Evolutionary conservation across 1,140 invertebrate genomes (phyloP).

Genomic region (Calliopsis andreniformis): DNA sequence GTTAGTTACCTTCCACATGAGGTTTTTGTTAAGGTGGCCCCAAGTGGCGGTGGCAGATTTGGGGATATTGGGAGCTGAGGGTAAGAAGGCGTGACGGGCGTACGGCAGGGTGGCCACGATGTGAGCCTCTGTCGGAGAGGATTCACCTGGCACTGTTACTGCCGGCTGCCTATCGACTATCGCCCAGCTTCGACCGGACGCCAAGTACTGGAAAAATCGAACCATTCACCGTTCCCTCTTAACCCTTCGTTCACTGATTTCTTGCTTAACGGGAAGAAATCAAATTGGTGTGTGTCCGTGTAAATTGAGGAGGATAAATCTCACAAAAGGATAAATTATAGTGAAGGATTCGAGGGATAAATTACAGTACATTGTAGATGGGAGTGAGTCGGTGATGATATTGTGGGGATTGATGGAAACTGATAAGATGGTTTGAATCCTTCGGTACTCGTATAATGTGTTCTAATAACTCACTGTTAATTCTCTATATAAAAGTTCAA

Average conservation of each 20-base stretch:
- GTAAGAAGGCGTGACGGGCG: conserved; percentile 83
- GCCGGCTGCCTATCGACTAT: conserved; percentile 78
- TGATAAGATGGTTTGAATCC: too few species aligned
- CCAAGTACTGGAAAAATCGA: conserved; percentile 80
- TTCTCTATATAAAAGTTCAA: too few species aligned
- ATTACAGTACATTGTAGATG: too few species aligned
- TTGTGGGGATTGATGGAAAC: too few species aligned
- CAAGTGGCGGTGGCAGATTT: conserved; percentile 85
- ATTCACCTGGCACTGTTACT: conserved; percentile 72
- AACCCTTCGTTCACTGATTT: conserved; percentile 66
- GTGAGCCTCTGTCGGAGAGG: conserved; percentile 77
- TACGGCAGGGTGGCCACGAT: conserved; percentile 82
- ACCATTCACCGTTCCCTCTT: conserved; percentile 75
- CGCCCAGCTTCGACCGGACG: conserved; percentile 80
- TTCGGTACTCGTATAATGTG: too few species aligned
- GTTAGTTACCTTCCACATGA: conserved; percentile 86
- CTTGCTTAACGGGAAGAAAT: background rate
- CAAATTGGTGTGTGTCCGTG: conserved; percentile 22
- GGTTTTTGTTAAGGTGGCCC: conserved; percentile 85
- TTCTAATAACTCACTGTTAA: too few species aligned
- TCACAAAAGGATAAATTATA: too few species aligned
- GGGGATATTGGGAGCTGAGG: conserved; percentile 83
- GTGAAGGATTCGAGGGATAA: too few species aligned
- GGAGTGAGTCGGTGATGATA: too few species aligned
- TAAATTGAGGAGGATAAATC: background rate